These are phyloP conservation scores for Diorhabda elongata DNA, from an alignment of 1,140 invertebrate genomes.

Conservation along the genomic window DNA sequence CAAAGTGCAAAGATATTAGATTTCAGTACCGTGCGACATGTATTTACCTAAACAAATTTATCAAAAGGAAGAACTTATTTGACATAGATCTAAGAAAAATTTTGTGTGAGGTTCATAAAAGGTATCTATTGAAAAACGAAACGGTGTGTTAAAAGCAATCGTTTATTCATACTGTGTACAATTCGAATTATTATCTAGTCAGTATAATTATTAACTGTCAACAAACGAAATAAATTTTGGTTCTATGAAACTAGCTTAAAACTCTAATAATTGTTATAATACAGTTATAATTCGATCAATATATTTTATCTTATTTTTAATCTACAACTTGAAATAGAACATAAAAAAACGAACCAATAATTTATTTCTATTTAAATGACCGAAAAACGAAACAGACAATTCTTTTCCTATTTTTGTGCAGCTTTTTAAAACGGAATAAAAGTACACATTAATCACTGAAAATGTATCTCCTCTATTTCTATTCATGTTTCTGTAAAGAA, in stretches of 20 bases:
- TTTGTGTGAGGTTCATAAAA: no score
- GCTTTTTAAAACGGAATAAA: neutral
- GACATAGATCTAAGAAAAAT: no score
- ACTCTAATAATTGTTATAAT: neutral
- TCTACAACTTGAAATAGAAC: neutral
- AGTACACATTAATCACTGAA: neutral
- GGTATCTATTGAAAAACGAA: neutral
- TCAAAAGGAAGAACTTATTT: no score
- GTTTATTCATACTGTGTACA: slow-evolving; percentile 22
- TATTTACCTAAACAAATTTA: no score
- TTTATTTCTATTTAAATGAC: slow-evolving; percentile 1
- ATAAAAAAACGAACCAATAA: neutral
- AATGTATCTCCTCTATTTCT: neutral
- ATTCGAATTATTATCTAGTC: slow-evolving; percentile 7
- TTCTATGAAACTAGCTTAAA: slow-evolving; percentile 8
- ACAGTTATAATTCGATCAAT: neutral
- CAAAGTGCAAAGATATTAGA: no score
- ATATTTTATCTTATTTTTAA: neutral
- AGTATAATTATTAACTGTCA: slow-evolving; percentile 11
- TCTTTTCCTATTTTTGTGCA: neutral
- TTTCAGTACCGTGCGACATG: no score
- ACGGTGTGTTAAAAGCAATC: slow-evolving; percentile 28
- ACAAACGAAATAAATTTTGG: slow-evolving; percentile 14
- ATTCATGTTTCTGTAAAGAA: neutral
- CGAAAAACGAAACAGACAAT: neutral